Base-by-base conservation (phyloP, 2,888 invertebrate genomes). In the Apamea monoglypha region DNA sequence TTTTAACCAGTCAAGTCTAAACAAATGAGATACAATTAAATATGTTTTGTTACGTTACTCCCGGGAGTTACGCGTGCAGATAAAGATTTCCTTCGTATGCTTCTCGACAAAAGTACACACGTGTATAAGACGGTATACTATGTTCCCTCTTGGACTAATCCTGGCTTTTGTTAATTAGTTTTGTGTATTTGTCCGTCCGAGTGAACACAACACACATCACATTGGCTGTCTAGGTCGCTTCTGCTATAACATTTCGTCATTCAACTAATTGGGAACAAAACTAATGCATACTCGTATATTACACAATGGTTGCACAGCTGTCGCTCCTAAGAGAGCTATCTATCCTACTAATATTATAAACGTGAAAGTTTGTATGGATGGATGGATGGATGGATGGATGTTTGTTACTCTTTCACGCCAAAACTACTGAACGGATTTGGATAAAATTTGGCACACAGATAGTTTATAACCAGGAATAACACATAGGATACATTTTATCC, bases 241-340 rank as follows among this genome's bases (percentile, higher is more conserved):
- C 16, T 47, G 8, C n/a, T 16, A 66, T 25, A 32, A 14, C 14
- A 25, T 53, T 21, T 25, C 1, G 1, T 16, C 6, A 61, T 59
- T 29, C 10, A 8, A 47, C 36, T 61, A 73, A 79, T 84, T 80
- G 16, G 1, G 40, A 29, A 50, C 32, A 59, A n/a, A 80, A 53
- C 40, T 44, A 82, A 79, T 79, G 61, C 36, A 63, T 79, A n/a
- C n/a, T n/a, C n/a, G n/a, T n/a, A 79, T 25, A 73, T 79, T 69
- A 84, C 36, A 47, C 40, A 36, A 40, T 21, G 25, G 66, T 29
- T 16, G 18, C 59, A n/a, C 50, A 66, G 16, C n/a, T 25, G 29
- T 68, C 2, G n/a, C 40, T 53, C 84, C 59, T 56, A 7, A 32
- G 64, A 73, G 84, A 59, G 32, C 25, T 21, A 6, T 61, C 56